Evolutionary conservation across 2,113 vertebrate genomes (phyloP).

Genomic region (Phaethon lepturus): DNA sequence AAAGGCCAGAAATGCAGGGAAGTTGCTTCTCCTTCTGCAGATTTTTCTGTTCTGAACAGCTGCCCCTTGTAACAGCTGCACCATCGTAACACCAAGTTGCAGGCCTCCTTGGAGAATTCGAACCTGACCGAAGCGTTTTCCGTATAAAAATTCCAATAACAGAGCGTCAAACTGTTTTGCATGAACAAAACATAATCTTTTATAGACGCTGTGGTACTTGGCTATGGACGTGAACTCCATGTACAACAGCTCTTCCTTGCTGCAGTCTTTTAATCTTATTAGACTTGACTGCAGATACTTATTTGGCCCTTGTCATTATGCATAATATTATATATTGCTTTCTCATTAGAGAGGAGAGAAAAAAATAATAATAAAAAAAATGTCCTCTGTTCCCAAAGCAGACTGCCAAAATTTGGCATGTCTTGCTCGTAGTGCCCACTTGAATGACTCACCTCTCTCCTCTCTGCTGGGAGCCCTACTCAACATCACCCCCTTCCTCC

Average conservation of each 20-base stretch:
- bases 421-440: not conserved
- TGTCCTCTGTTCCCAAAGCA: not conserved
- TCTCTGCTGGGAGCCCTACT: not conserved
- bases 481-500: not conserved
- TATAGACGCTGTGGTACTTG: not conserved
- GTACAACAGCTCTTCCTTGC: not conserved
- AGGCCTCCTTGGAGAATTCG: not conserved
- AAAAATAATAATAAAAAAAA: not conserved
- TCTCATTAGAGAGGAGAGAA: not conserved
- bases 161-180: not conserved
- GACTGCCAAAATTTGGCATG: not conserved
- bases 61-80: not conserved
- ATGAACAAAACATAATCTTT: not conserved
- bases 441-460: not conserved
- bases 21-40: not conserved
- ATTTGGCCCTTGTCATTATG: not conserved
- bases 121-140: not conserved
- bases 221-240: conserved; percentile 2
- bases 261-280: conserved; percentile 45
- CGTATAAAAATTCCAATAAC: not conserved
- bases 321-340: not conserved
- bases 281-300: not conserved
- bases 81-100: not conserved
- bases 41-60: not conserved
- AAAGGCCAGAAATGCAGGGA: not conserved